Conservation (phyloP, 2,797 vertebrate genomes). For the Pygocentrus nattereri region DNA sequence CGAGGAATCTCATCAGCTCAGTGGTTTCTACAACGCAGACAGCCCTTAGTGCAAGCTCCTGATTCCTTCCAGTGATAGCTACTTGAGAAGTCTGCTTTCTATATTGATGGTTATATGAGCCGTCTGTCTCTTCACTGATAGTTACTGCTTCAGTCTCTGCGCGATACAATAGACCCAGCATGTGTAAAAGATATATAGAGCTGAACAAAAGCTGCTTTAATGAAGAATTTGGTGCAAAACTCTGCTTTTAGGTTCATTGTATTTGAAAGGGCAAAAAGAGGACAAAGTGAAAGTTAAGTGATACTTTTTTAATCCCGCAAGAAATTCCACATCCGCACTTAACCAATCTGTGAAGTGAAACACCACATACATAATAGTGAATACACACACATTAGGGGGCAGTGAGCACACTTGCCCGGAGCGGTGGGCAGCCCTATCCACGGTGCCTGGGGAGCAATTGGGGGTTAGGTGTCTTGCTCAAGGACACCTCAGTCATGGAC, state of each 20-base stretch:
- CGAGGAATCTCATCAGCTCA: conserved; percentile 14
- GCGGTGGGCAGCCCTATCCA: too few species aligned
- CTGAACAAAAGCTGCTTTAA: conserved; percentile 11
- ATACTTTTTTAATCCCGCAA: too few species aligned
- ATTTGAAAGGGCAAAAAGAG: background rate
- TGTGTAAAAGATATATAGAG: background rate
- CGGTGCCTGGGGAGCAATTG: too few species aligned
- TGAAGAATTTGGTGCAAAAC: background rate
- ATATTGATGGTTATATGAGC: conserved; percentile 5
- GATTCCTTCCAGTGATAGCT: conserved; percentile 20
- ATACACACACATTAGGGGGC: too few species aligned
- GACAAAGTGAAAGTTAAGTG: background rate
- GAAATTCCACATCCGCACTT: too few species aligned
- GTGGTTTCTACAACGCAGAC: conserved; percentile 1
- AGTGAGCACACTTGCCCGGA: too few species aligned
- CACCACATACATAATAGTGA: too few species aligned
- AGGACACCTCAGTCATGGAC: too few species aligned
- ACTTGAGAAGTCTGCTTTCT: conserved; percentile 5
- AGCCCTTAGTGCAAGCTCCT: background rate
- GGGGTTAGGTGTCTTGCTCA: too few species aligned
- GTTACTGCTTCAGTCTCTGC: background rate
- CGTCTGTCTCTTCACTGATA: background rate
- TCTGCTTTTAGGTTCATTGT: background rate
- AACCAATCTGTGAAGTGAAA: too few species aligned
- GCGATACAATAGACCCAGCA: background rate